Evolutionary conservation across 2,888 invertebrate species (phyloP).

Genomic region (Tipula helvola): DNA sequence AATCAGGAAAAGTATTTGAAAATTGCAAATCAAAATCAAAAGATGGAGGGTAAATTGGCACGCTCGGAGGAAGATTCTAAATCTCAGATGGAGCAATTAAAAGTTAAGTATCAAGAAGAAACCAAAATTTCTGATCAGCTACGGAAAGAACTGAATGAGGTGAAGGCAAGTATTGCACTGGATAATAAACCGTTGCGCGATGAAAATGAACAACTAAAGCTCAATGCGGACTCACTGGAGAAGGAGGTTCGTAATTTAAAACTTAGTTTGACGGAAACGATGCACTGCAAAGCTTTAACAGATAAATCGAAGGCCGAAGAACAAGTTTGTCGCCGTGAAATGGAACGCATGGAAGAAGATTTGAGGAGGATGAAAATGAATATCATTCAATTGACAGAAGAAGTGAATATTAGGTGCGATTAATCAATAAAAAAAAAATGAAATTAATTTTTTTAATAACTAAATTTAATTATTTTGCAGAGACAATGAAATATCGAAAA

Average conservation of each 20-base stretch:
- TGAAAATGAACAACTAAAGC: not conserved
- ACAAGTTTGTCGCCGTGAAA: not conserved
- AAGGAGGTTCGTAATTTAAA: not conserved
- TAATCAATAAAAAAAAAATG: not conserved
- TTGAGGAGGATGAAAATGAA: not conserved
- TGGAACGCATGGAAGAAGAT: not conserved
- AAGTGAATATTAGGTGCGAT: not conserved
- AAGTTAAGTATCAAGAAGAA: slow-evolving; percentile 13
- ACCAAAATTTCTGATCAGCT: slow-evolving; percentile 11
- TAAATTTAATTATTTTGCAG: not conserved
- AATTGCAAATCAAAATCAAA: not conserved
- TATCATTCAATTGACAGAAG: not conserved
- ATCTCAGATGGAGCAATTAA: not conserved
- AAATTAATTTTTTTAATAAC: not conserved
- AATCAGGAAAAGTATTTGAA: not conserved
- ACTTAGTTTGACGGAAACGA: not conserved
- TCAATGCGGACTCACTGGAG: not conserved
- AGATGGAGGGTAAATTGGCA: not conserved
- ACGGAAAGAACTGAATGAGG: not conserved
- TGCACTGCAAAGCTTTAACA: not conserved
- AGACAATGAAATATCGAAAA: not conserved
- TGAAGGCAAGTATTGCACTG: not conserved
- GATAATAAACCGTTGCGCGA: not conserved
- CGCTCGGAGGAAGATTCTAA: not conserved
- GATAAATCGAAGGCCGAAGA: not conserved